Percentiles rank a stretch among this genome's conserved stretches.
Evolutionary conservation across 1,140 invertebrate genomes (phyloP).

Genomic region (Drosophila asahinai): DNA sequence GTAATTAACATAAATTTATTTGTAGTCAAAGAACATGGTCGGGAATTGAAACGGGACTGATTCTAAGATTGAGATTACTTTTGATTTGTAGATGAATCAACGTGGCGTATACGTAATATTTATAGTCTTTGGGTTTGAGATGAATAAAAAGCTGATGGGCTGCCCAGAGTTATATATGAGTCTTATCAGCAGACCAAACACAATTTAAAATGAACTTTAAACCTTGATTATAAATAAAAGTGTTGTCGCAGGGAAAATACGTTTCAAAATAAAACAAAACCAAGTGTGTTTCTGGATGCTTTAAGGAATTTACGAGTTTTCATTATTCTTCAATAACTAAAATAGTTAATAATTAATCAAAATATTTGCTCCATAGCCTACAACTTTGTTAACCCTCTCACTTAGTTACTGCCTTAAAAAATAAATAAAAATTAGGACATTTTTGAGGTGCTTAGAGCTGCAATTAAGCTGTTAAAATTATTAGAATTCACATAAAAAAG

Average conservation of each 20-base stretch:
- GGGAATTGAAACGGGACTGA: slow-evolving; percentile 4
- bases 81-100: slow-evolving; percentile 48
- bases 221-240: slow-evolving; percentile 37
- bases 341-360: too few relatives aligned
- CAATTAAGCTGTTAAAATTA: not conserved
- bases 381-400: too few relatives aligned
- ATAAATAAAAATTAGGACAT: not conserved
- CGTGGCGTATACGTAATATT: slow-evolving; percentile 45
- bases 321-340: too few relatives aligned
- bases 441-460: not conserved
- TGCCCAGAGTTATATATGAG: not conserved
- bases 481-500: not conserved
- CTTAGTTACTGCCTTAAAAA: not conserved
- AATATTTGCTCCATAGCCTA: too few relatives aligned
- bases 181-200: slow-evolving; percentile 31
- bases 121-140: slow-evolving; percentile 6
- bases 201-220: slow-evolving; percentile 31
- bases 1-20: slow-evolving; percentile 60
- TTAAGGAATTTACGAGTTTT: not conserved
- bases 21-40: slow-evolving; percentile 2
- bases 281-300: not conserved
- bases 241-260: slow-evolving; percentile 14
- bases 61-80: slow-evolving; percentile 4
- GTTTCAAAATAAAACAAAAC: slow-evolving; percentile 8
- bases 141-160: not conserved